These are phyloP conservation scores for Lepus townsendii DNA, from an alignment of 2,797 vertebrate genomes.

Conservation along the genomic window DNA sequence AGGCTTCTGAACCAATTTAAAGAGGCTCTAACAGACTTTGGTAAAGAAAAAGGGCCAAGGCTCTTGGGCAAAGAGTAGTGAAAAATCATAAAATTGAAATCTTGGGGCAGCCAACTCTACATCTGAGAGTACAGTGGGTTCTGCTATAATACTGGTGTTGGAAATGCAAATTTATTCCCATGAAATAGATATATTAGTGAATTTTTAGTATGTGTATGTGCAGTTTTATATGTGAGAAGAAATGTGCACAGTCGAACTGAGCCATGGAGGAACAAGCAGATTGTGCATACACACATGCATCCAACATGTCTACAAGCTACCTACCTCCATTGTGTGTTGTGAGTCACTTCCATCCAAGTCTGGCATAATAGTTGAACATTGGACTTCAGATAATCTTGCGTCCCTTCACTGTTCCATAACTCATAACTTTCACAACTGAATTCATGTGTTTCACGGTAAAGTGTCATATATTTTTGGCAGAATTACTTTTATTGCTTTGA, in stretches of 20 bases:
- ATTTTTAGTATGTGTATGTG: background rate
- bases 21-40: background rate
- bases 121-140: background rate
- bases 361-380: rapidly evolving
- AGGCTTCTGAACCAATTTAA: background rate
- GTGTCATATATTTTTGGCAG: background rate
- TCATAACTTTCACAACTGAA: background rate
- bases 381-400: background rate
- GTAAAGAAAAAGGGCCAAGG: background rate
- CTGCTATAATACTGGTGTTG: background rate
- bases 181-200: no score
- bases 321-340: background rate
- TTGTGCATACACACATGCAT: rapidly evolving
- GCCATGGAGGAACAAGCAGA: background rate
- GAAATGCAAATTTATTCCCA: background rate
- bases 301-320: no score
- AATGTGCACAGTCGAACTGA: background rate
- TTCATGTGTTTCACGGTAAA: background rate
- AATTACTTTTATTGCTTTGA: conserved; percentile 20
- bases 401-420: background rate
- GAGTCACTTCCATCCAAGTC: background rate
- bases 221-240: background rate
- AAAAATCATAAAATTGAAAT: background rate
- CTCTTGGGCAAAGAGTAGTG: background rate
- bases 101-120: background rate